Base-by-base conservation (phyloP, 2,888 invertebrate species). In the Euphydryas editha region DNA sequence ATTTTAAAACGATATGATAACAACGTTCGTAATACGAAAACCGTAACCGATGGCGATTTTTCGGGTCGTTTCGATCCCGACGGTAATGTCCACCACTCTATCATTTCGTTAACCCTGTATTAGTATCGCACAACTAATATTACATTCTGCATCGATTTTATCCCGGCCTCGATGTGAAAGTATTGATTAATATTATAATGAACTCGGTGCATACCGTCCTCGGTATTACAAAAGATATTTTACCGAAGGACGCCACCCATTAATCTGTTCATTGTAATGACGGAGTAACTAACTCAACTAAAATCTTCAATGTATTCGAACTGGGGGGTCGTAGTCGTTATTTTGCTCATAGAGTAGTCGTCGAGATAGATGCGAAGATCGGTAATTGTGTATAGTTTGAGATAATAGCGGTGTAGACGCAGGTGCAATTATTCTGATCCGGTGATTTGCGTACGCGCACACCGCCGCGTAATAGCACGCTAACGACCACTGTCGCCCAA, bases 141-240 rank as follows among this genome's bases (percentile, higher is more conserved):
- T 84, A 83, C 82, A 60, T 56, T 82, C 80, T 79, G 82, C 80
- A 74, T 75, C 79, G 79, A 78, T 77, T 80, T 78, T 80, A 81
- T 86, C 80, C 81, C 81, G 77, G 76, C 74, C 79, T 69, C 69
- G 69, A 85, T 84, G 82, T 83, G 84, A 85, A 78, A 81, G 83
- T 86, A 86, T 87, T 88, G 85, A 90, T 89, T 90, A 89, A 89
- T 89, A 89, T 87, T 87, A 82, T 89, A 89, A 90, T 90, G 88
- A 90, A 86, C 80, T 78, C 81, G 78, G 82, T 77, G 81, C 73
- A 80, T 79, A 80, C 75, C 76, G 68, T 73, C 73, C 80, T 68
- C 62, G 37, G 67, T 74, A 81, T 79, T 73, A 72, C 42, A 63
- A 51, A 8, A 10, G 46, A 56, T 56, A 21, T 18, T 39, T 30